Evolutionary conservation across 2,113 vertebrate species (phyloP), one percentile per base, ranked within the genome.

Genomic region (Vulpes ferrilata): DNA sequence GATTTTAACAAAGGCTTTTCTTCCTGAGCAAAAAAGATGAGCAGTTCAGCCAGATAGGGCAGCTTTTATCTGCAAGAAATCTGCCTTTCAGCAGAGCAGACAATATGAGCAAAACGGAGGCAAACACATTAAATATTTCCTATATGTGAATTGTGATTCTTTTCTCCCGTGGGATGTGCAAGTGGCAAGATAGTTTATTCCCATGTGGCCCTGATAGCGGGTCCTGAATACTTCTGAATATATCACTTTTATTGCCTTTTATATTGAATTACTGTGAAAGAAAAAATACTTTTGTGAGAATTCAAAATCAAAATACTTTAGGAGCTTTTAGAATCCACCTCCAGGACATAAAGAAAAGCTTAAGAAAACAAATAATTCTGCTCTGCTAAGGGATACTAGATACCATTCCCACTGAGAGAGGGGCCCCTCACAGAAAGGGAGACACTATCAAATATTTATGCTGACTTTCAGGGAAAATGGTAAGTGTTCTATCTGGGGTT

Each of bases 181-280:
- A 84, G 74, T 94, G 60, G 96, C 78, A 94, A 89, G 55, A 92
- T 67, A 35, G 94, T 97, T 96, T 97, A 98, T 98, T 96, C 97
- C 96, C 86, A 0, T 57, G 96, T 94, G 97, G 93, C 11, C 2
- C 81, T 82, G 81, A 95, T n/a, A 93, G 97, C 73, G 13, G 88
- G 90, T 94, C 81, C 94, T 73, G 93, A 96, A 96, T 96, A 95
- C 95, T 95, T 97, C 73, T 94, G 94, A 98, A 98, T 97, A 94
- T 90, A 98, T 98, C 97, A 98, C 91, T 96, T 98, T 97, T 97
- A 98, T 98, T 97, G 95, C 96, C 95, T 98, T 97, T 96, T 97
- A 93, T 95, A 97, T 57, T 98, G 97, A 98, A 96, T 98, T 93
- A 98, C 95, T 96, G 48, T 96, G 96, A 95, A 95, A 96, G 97